A percentile compares a stretch with the other conserved stretches of the same genome.
Conservation (phyloP, 2,797 vertebrate species). For the Gymnodraco acuticeps region DNA sequence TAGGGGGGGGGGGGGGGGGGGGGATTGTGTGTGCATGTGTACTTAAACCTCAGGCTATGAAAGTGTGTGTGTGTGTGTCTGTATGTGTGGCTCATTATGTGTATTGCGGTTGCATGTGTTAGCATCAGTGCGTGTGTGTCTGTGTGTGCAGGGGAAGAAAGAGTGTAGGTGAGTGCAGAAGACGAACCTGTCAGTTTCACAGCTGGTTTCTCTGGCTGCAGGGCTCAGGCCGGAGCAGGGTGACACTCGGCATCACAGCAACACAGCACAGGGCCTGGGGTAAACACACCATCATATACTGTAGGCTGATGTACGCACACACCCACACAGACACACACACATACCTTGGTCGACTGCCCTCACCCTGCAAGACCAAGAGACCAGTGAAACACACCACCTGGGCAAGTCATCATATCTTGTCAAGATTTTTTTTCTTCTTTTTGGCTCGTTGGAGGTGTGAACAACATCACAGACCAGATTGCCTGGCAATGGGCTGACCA, state of each 20-base stretch:
- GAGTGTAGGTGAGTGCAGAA: constrained; percentile 80
- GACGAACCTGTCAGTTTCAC: constrained; percentile 86
- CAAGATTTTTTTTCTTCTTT: constrained; percentile 74
- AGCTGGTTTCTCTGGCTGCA: constrained; percentile 86
- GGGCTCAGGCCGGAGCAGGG: constrained; percentile 82
- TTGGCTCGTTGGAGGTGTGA: constrained; percentile 84
- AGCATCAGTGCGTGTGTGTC: constrained; percentile 19
- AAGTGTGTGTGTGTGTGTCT: constrained; percentile 55
- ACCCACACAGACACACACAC: constrained; percentile 40
- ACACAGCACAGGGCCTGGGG: constrained; percentile 72
- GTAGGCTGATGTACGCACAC: constrained; percentile 45
- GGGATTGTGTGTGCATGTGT: constrained; percentile 70
- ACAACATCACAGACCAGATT: constrained; percentile 88
- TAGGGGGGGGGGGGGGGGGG: not conserved
- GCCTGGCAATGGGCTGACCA: constrained; percentile 89
- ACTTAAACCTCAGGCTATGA: constrained; percentile 80
- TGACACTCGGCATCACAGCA: constrained; percentile 83
- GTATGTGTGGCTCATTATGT: constrained; percentile 47
- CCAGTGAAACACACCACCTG: constrained; percentile 80
- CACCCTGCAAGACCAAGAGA: constrained; percentile 70
- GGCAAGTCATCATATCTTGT: constrained; percentile 80
- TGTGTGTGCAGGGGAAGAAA: constrained; percentile 43
- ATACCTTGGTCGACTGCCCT: constrained; percentile 69
- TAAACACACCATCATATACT: constrained; percentile 77
- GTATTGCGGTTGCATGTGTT: constrained; percentile 22